Evolutionary conservation across 2,797 vertebrate genomes (phyloP).

Genomic region (Sebastes flavidus): DNA sequence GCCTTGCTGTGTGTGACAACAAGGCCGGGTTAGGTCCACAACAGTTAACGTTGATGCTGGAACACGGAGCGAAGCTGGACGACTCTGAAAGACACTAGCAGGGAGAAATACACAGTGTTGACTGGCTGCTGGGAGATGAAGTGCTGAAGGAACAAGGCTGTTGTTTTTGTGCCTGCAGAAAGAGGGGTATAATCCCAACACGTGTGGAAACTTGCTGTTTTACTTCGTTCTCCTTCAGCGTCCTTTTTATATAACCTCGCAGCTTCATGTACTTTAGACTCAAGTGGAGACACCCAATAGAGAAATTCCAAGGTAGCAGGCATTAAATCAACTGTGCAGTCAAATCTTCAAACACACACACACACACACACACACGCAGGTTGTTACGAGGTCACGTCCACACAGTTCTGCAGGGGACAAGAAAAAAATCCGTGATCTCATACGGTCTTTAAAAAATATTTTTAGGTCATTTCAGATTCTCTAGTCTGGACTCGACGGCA

Average conservation of each 20-base stretch:
- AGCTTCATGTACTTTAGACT: constrained; percentile 26
- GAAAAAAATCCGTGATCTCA: neutral
- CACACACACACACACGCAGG: neutral
- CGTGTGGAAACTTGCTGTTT: constrained; percentile 71
- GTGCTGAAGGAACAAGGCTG: constrained; percentile 56
- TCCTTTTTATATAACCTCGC: constrained; percentile 44
- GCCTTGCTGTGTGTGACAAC: constrained; percentile 39
- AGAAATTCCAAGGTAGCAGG: constrained; percentile 43
- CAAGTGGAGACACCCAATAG: constrained; percentile 45
- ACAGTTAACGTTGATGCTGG: constrained; percentile 46
- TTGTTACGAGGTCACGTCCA: constrained; percentile 27
- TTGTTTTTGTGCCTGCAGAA: constrained; percentile 68
- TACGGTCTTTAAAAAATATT: neutral
- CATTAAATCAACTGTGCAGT: constrained; percentile 55
- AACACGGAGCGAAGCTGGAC: constrained; percentile 39
- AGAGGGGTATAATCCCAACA: constrained; percentile 42
- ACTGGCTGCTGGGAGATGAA: constrained; percentile 58
- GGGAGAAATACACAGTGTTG: constrained; percentile 48
- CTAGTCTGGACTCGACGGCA: neutral
- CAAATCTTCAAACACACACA: neutral
- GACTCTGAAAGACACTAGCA: constrained; percentile 40
- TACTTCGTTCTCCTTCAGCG: constrained; percentile 43
- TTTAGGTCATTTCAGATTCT: neutral
- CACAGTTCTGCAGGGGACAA: neutral
- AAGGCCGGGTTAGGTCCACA: constrained; percentile 45